phyloP scores from a whole-genome alignment of 1,140 invertebrate species.

The Drosophila melanica region DNA sequence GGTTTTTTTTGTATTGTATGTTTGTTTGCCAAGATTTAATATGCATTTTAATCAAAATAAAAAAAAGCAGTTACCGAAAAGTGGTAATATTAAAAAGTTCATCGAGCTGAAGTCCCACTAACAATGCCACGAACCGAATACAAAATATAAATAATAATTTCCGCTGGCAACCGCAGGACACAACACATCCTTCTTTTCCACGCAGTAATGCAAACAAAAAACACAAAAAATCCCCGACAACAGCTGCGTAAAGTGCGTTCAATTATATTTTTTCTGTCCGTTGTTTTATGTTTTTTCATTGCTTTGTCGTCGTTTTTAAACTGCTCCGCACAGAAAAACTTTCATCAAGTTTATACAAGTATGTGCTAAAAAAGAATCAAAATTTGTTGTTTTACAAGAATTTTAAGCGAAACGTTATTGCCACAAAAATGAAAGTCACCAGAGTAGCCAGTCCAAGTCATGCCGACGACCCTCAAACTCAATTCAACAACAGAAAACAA shows the following conservation, averaged over 20 bases:
- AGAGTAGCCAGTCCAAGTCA: conserved; percentile 28
- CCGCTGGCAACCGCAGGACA: conserved; percentile 69
- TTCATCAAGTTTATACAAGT: conserved; percentile 64
- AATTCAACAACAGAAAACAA: conserved; percentile 14
- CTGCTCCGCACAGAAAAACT: conserved; percentile 55
- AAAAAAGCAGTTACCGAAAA: conserved; percentile 38
- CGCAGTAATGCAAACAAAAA: conserved; percentile 32
- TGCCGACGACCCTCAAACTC: conserved; percentile 28
- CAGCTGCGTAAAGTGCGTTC: conserved; percentile 77
- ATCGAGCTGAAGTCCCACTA: conserved; percentile 45
- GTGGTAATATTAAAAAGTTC: conserved; percentile 67
- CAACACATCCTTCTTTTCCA: conserved; percentile 58
- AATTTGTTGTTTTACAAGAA: conserved; percentile 40
- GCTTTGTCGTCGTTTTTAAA: conserved; percentile 12
- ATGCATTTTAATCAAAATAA: conserved; percentile 80
- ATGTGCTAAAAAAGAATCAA: conserved; percentile 40
- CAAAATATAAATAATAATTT: conserved; percentile 80
- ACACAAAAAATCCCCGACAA: conserved; percentile 54
- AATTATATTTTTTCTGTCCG: conserved; percentile 59
- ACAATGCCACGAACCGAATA: conserved; percentile 35
- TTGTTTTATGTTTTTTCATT: conserved; percentile 24
- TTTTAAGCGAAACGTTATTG: conserved; percentile 70
- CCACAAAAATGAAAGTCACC: conserved; percentile 47
- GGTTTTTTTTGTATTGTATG: conserved; percentile 36
- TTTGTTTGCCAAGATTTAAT: conserved; percentile 69